Evolutionary conservation across 2,113 vertebrate genomes (phyloP).

Genomic region (Columba janthina): DNA sequence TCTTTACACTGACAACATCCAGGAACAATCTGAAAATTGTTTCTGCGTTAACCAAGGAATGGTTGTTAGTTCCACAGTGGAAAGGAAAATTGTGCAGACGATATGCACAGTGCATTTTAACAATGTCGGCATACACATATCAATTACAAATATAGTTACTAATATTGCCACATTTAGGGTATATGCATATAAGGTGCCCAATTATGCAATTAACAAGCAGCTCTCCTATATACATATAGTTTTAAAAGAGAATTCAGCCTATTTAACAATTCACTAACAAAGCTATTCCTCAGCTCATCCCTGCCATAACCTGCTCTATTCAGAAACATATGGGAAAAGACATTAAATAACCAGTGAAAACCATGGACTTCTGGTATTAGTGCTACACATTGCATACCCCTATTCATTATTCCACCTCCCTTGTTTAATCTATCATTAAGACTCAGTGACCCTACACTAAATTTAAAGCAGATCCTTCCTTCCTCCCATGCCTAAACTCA

Average conservation of each 20-base stretch:
- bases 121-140: not conserved
- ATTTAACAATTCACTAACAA: conserved; percentile 80
- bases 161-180: not conserved
- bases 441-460: conserved; percentile 87
- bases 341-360: conserved; percentile 84
- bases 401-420: conserved; percentile 84
- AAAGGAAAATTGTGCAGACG: not conserved
- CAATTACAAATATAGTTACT: not conserved
- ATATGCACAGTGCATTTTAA: not conserved
- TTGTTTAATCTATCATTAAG: conserved; percentile 89
- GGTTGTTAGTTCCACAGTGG: not conserved
- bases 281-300: conserved; percentile 83
- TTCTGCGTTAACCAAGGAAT: not conserved
- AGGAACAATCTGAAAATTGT: not conserved
- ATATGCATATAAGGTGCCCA: not conserved
- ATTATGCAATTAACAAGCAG: conserved; percentile 46
- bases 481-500: conserved; percentile 88
- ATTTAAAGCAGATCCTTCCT: conserved; percentile 90
- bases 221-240: conserved; percentile 46
- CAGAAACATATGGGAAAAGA: conserved; percentile 85
- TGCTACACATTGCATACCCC: conserved; percentile 82
- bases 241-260: conserved; percentile 61
- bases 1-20: not conserved
- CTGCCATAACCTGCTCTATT: conserved; percentile 84
- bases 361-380: conserved; percentile 85